These are phyloP conservation scores for Ceratina japonica DNA, from an alignment of 1,140 invertebrate species.

Conservation along the genomic window DNA sequence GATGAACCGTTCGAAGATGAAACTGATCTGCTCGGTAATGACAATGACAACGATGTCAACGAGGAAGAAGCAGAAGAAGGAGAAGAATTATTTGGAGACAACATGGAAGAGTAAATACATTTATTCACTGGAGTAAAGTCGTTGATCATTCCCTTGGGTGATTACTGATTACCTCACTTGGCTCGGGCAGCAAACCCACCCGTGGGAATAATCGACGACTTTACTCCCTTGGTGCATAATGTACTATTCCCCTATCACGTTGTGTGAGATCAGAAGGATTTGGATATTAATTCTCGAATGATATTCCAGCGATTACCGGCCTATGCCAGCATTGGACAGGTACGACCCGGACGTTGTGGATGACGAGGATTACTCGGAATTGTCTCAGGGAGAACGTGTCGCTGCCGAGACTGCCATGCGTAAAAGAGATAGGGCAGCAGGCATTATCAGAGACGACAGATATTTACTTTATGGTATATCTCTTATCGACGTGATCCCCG, in stretches of 20 bases:
- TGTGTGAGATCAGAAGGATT: conserved; percentile 15
- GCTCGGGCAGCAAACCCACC: too few relatives aligned
- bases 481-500: conserved; percentile 11
- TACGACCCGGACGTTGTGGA: conserved; percentile 95
- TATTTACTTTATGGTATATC: conserved; percentile 86
- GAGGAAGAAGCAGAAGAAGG: conserved; percentile 94
- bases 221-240: too few relatives aligned
- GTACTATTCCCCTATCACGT: conserved; percentile 5
- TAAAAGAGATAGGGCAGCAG: conserved; percentile 91
- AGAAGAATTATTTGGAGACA: conserved; percentile 98
- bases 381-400: conserved; percentile 91
- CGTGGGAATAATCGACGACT: too few relatives aligned
- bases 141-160: too few relatives aligned
- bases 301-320: conserved; percentile 92
- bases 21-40: conserved; percentile 85
- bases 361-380: conserved; percentile 92
- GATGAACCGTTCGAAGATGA: conserved; percentile 90
- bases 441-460: conserved; percentile 88
- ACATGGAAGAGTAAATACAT: conserved; percentile 94
- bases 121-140: too few relatives aligned
- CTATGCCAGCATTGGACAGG: conserved; percentile 95
- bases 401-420: conserved; percentile 94
- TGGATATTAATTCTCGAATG: conserved; percentile 56
- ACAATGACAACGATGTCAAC: conserved; percentile 69
- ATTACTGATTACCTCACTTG: too few relatives aligned